Conservation (phyloP, 2,113 vertebrate genomes). For the Lonchura striata region DNA sequence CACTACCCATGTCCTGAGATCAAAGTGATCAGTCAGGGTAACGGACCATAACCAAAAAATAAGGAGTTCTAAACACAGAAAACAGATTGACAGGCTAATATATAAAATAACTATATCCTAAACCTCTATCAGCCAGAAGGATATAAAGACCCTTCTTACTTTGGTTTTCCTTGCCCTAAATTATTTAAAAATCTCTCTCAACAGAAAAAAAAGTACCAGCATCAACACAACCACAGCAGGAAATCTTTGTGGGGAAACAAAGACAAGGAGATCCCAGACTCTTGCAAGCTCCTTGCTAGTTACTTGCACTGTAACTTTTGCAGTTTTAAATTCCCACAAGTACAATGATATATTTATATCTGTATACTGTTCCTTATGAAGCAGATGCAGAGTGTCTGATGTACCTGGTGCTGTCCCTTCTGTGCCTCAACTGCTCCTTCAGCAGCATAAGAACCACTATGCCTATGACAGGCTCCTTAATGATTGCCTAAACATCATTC, state of each 20-base stretch:
- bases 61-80: neutral
- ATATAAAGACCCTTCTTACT: neutral
- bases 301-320: neutral
- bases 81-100: neutral
- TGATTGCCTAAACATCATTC: neutral
- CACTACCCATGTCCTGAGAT: neutral
- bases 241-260: neutral
- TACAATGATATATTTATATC: neutral
- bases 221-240: neutral
- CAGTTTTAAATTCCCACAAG: neutral
- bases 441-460: fast-evolving
- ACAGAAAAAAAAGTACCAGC: neutral
- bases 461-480: neutral
- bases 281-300: neutral
- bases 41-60: neutral
- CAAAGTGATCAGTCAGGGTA: neutral
- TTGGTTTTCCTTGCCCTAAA: neutral
- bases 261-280: neutral
- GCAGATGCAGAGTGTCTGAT: neutral
- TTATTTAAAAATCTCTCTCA: neutral
- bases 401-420: neutral
- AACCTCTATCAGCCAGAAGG: neutral
- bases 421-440: neutral
- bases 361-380: neutral
- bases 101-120: neutral